Evolutionary conservation across 2,797 vertebrate genomes (phyloP).

Genomic region (Garrulus glandarius): DNA sequence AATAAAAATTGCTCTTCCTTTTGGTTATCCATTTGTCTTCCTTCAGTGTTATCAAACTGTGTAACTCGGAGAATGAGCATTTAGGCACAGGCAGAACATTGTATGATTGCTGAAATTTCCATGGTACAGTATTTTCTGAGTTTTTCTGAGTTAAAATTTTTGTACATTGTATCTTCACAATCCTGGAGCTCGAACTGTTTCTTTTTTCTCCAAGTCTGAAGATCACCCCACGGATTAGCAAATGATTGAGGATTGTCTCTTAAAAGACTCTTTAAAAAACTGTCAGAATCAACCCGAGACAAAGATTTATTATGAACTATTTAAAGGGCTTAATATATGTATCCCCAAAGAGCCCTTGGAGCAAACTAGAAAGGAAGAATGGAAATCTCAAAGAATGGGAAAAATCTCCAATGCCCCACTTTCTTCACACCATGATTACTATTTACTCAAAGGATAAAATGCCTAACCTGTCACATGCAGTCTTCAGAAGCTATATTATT

Average conservation of each 20-base stretch:
- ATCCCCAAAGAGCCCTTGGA: slow-evolving; percentile 86
- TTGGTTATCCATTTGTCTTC: slow-evolving; percentile 1
- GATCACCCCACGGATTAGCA: slow-evolving; percentile 85
- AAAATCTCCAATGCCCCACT: slow-evolving; percentile 80
- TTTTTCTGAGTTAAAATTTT: slow-evolving; percentile 71
- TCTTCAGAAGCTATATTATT: slow-evolving; percentile 74
- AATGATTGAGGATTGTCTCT: slow-evolving; percentile 87
- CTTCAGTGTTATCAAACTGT: not conserved
- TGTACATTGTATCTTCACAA: slow-evolving; percentile 66
- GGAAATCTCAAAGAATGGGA: slow-evolving; percentile 83
- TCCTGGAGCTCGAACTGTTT: slow-evolving; percentile 67
- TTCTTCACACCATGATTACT: slow-evolving; percentile 81
- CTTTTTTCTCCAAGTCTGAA: slow-evolving; percentile 74
- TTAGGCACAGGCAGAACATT: slow-evolving; percentile 30
- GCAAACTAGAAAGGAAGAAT: slow-evolving; percentile 84
- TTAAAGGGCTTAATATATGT: slow-evolving; percentile 88
- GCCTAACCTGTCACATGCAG: slow-evolving; percentile 78
- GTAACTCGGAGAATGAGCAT: slow-evolving; percentile 24
- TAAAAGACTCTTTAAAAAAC: slow-evolving; percentile 87
- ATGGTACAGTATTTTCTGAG: slow-evolving; percentile 30
- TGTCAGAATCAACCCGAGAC: slow-evolving; percentile 86
- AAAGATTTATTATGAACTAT: slow-evolving; percentile 88
- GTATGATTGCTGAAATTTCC: slow-evolving; percentile 16
- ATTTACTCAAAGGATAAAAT: slow-evolving; percentile 83
- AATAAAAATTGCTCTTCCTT: not conserved